These are phyloP conservation scores for Pandemis corylana DNA, from an alignment of 2,888 invertebrate species.

Conservation along the genomic window DNA sequence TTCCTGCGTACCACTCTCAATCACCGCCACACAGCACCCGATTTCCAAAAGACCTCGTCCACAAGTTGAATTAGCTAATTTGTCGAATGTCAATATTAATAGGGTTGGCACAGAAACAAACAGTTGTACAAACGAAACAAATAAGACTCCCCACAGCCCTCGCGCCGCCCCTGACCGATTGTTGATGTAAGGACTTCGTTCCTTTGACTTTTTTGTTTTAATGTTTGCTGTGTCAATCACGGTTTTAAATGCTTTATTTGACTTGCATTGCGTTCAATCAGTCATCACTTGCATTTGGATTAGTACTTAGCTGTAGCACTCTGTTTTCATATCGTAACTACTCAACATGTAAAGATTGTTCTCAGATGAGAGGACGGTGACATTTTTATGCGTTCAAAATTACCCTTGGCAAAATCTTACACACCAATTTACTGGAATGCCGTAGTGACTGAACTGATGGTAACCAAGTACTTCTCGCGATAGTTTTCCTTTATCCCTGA, in stretches of 20 bases:
- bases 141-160: constrained; percentile 21
- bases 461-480: too few species aligned
- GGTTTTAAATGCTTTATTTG: constrained; percentile 12
- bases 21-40: not conserved
- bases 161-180: constrained; percentile 9
- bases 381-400: too few species aligned
- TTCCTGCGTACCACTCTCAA: not conserved
- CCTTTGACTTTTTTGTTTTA: constrained; percentile 18
- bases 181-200: not conserved
- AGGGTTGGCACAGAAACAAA: constrained; percentile 31
- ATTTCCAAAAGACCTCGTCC: constrained; percentile 17
- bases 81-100: constrained; percentile 39
- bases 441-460: too few species aligned
- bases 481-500: too few species aligned
- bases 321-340: not conserved
- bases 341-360: too few species aligned
- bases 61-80: constrained; percentile 37
- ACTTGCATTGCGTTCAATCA: constrained; percentile 6
- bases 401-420: too few species aligned
- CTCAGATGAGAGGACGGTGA: too few species aligned
- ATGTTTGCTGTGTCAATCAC: constrained; percentile 23
- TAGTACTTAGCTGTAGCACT: not conserved
- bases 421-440: too few species aligned
- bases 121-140: constrained; percentile 27
- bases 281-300: not conserved